Conservation (phyloP, 2,113 vertebrate species). For the Platichthys flesus region DNA sequence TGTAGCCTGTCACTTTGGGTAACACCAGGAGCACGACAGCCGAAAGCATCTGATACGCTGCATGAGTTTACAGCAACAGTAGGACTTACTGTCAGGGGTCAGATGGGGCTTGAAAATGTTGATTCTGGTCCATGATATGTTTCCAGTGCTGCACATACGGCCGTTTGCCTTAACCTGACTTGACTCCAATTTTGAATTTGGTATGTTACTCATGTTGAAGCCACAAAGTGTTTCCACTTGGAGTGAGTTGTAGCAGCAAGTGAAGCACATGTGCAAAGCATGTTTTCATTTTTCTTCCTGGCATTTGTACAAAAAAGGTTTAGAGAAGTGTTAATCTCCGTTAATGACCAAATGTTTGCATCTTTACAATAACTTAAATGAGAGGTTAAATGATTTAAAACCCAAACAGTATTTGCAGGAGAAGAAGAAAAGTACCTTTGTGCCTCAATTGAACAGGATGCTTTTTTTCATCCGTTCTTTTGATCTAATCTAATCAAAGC, state of each 20-base stretch:
- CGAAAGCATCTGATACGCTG: conserved; percentile 41
- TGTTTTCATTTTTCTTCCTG: no score
- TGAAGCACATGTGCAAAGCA: no score
- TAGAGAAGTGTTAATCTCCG: no score
- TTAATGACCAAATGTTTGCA: no score
- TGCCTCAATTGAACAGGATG: conserved; percentile 6
- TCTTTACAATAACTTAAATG: background rate
- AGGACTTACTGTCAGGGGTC: conserved; percentile 33
- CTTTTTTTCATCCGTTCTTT: background rate
- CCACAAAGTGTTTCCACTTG: background rate
- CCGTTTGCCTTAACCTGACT: background rate
- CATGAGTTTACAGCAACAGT: conserved; percentile 52
- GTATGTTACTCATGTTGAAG: background rate
- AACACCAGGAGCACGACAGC: conserved; percentile 48
- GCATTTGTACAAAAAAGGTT: no score
- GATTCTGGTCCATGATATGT: no score
- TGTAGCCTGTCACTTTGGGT: conserved; percentile 69
- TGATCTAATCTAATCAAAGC: conserved; percentile 28
- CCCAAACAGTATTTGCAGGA: background rate
- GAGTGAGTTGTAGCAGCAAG: background rate
- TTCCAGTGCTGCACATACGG: background rate
- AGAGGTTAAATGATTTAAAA: background rate
- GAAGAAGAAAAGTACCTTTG: background rate
- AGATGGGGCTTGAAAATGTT: background rate
- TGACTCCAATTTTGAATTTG: background rate